Evolutionary conservation across 2,888 invertebrate species (phyloP), one percentile per base, ranked within the genome.

Genomic region (Clitarchus hookeri): DNA sequence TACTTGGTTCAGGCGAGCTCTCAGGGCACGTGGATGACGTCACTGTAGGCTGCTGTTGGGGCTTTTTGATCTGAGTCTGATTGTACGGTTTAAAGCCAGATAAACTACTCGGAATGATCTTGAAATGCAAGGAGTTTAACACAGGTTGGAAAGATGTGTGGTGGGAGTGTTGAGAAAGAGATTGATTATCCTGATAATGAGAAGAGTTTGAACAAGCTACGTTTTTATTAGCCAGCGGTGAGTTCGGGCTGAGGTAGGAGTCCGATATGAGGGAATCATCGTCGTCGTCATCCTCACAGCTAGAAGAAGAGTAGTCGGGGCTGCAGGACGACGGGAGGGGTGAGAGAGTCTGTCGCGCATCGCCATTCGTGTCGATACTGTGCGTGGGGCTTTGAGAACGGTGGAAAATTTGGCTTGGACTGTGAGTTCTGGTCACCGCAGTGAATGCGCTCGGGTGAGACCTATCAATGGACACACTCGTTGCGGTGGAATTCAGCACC

Each of bases 401-500:
- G 83, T 80, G 48, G 27, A 87, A 83, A 77, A 36, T 54, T n/a
- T 78, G 44, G 54, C 48, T n/a, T n/a, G 83, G 44, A 48, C 84
- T 44, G 9, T 84, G 85, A n/a, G 83, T 48, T n/a, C 85, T 65
- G 53, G 36, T 83, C n/a, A 87, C 88, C 54, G 93, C 92, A 83
- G 87, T 88, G 93, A 91, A 89, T 92, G 92, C 84, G 92, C 93
- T 4, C 93, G 92, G 83, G 91, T 91, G 12, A 90, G 90, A 86
- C 44, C 87, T 65, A 84, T 88, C 88, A 77, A 86, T 86, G 53
- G 77, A 85, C n/a, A 84, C 84, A 53, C 84, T 83, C 25, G 87
- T 87, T 9, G 83, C 80, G 6, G 87, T 87, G 53, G 87, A 87
- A n/a, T n/a, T 65, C 19, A 65, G 65, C 65, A 65, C 65, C 23